Evolutionary conservation across 2,113 vertebrate species (phyloP).

Genomic region (Cololabis saira): DNA sequence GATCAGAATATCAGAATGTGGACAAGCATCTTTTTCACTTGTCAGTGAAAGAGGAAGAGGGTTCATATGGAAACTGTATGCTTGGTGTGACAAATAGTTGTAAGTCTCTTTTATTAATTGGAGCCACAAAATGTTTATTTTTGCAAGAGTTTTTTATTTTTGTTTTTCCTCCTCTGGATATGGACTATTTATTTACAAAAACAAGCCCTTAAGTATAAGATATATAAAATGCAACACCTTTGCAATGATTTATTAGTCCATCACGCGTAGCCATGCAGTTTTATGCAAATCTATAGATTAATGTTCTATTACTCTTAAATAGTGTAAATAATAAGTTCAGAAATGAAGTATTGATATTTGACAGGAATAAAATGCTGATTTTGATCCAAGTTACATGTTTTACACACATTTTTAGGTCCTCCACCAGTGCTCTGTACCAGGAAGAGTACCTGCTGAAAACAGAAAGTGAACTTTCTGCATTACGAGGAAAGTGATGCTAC

Average conservation of each 20-base stretch:
- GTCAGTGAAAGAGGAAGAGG: conserved; percentile 45
- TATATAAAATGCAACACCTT: too few relatives aligned
- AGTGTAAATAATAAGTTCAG: background rate
- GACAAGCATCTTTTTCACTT: conserved; percentile 25
- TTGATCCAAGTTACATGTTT: too few relatives aligned
- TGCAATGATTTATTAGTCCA: too few relatives aligned
- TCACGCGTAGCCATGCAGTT: too few relatives aligned
- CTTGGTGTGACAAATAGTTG: background rate
- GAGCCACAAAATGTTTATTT: background rate
- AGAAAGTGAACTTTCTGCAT: conserved; percentile 16
- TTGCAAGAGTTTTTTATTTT: too few relatives aligned
- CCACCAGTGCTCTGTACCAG: background rate
- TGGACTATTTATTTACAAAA: too few relatives aligned
- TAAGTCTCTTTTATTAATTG: background rate
- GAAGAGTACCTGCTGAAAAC: conserved; percentile 8
- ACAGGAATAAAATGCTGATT: too few relatives aligned
- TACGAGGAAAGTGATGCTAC: background rate
- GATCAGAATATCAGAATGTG: conserved; percentile 15
- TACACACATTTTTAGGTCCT: background rate
- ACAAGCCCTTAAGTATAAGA: too few relatives aligned
- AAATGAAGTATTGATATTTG: too few relatives aligned
- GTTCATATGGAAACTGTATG: conserved; percentile 5
- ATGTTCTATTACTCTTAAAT: background rate
- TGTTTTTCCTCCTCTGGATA: too few relatives aligned
- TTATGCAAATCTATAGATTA: too few relatives aligned